Evolutionary conservation across 2,113 vertebrate species (phyloP).

Genomic region (Pachypanchax playfairii): DNA sequence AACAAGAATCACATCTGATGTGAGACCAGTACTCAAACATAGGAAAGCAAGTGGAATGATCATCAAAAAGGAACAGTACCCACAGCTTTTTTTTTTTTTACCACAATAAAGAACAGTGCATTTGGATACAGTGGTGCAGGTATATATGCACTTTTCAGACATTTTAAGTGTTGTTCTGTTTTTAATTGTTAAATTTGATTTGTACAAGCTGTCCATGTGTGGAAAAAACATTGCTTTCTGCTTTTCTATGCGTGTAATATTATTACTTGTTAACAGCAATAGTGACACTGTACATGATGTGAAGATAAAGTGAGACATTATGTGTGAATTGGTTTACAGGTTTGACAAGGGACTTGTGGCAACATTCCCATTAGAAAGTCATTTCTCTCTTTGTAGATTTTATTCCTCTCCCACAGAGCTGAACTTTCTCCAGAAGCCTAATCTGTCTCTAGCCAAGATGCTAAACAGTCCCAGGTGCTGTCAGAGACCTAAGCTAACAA

Average conservation of each 20-base stretch:
- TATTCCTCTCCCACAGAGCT: conserved; percentile 63
- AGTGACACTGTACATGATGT: background rate
- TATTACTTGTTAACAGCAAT: background rate
- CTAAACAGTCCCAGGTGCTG: conserved; percentile 73
- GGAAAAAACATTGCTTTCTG: background rate
- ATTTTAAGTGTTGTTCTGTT: too few relatives aligned
- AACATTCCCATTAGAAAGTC: conserved; percentile 47
- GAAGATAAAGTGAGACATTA: conserved; percentile 14
- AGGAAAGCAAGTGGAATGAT: conserved; percentile 27
- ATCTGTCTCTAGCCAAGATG: conserved; percentile 57
- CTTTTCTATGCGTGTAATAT: background rate
- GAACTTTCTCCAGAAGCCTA: conserved; percentile 63
- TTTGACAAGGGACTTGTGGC: conserved; percentile 38
- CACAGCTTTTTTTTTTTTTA: too few relatives aligned
- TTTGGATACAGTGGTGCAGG: too few relatives aligned
- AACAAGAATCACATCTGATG: conserved; percentile 41
- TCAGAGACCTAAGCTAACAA: conserved; percentile 55
- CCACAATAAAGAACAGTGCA: too few relatives aligned
- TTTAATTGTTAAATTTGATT: too few relatives aligned
- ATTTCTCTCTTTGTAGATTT: conserved; percentile 51
- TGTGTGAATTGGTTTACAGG: conserved; percentile 35
- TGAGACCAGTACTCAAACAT: conserved; percentile 27
- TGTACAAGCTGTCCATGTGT: background rate
- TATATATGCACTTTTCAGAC: too few relatives aligned
- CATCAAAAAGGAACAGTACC: conserved; percentile 19